phyloP scores from a whole-genome alignment of 2,113 vertebrate genomes.

The Notothenia coriiceps region DNA sequence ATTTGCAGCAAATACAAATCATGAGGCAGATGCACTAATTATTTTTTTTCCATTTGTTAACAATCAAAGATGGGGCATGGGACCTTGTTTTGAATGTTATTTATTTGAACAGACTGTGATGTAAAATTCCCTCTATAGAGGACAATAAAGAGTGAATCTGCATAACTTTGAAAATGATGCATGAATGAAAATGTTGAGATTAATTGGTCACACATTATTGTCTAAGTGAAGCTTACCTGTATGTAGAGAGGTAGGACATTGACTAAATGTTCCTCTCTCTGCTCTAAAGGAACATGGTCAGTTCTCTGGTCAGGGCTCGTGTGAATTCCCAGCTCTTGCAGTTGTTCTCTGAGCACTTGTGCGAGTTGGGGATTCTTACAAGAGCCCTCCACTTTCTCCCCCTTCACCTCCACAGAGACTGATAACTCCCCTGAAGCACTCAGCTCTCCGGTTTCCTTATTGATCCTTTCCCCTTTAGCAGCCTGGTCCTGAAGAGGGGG shows the following conservation, averaged over 20 bases:
- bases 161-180: constrained; percentile 1
- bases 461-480: constrained; percentile 75
- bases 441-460: constrained; percentile 82
- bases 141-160: too few relatives aligned
- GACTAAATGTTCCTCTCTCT: constrained; percentile 61
- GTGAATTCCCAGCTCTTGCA: constrained; percentile 66
- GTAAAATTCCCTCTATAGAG: too few relatives aligned
- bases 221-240: constrained; percentile 73
- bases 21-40: too few relatives aligned
- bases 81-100: too few relatives aligned
- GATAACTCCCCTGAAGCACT: constrained; percentile 79
- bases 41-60: too few relatives aligned
- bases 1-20: too few relatives aligned
- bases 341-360: constrained; percentile 68
- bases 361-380: constrained; percentile 38
- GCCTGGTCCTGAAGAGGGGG: constrained; percentile 37
- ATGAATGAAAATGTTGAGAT: background rate
- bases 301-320: constrained; percentile 13
- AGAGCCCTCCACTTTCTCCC: constrained; percentile 43
- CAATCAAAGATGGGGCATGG: too few relatives aligned
- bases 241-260: constrained; percentile 77
- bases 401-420: constrained; percentile 62
- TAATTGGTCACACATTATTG: background rate
- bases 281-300: constrained; percentile 19
- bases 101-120: too few relatives aligned